Percentiles rank a stretch among this genome's conserved stretches.
Evolutionary conservation across 2,113 vertebrate species (phyloP).

Genomic region (Alosa alosa): DNA sequence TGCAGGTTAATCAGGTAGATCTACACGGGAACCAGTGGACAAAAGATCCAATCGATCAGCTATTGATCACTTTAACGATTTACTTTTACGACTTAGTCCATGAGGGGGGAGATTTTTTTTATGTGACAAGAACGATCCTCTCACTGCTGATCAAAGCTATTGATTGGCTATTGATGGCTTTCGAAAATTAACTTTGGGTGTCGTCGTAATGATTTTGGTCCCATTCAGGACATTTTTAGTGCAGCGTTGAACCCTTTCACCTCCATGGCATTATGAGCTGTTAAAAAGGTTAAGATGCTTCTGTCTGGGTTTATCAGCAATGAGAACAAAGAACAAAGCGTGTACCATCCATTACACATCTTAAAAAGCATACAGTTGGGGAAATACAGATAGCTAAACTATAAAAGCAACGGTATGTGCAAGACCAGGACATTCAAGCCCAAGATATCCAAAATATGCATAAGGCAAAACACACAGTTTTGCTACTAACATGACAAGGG

Average conservation of each 20-base stretch:
- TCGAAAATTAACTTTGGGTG: not conserved
- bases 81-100: conserved; percentile 2
- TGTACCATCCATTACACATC: not conserved
- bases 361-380: not conserved
- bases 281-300: not conserved
- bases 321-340: not conserved
- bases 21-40: conserved; percentile 58
- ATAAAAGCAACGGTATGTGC: not conserved
- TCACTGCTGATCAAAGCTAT: conserved; percentile 1
- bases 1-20: conserved; percentile 90
- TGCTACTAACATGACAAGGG: no score
- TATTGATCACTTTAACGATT: not conserved
- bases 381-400: not conserved
- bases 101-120: not conserved
- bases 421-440: not conserved
- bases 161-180: conserved; percentile 3
- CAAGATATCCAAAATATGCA: not conserved
- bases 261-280: not conserved
- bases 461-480: no score
- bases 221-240: not conserved
- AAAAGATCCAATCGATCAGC: not conserved
- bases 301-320: not conserved
- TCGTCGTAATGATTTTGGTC: not conserved
- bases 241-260: not conserved
- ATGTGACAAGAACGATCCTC: not conserved